phyloP scores from a whole-genome alignment of 2,797 vertebrate genomes.

The Myotis myotis region DNA sequence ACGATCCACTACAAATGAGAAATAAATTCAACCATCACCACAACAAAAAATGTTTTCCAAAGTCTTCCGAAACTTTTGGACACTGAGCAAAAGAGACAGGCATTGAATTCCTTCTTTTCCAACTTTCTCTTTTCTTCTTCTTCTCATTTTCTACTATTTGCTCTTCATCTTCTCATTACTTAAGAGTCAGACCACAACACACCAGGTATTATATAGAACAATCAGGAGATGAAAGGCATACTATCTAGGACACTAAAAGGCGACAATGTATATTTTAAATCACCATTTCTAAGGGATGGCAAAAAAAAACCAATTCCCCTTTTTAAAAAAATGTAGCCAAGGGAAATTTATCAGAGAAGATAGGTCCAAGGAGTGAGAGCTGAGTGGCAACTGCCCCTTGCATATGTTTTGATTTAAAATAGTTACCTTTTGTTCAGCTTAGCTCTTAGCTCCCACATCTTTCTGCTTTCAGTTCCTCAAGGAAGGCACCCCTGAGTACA shows the following conservation, averaged over 20 bases:
- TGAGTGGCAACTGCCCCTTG: neutral
- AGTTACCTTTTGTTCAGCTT: slow-evolving; percentile 45
- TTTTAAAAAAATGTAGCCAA: neutral
- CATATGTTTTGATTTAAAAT: slow-evolving; percentile 71
- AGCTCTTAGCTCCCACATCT: slow-evolving; percentile 3
- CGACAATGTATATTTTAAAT: neutral
- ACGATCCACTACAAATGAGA: neutral
- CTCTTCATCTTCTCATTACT: neutral
- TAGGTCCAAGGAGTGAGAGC: neutral
- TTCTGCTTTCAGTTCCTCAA: slow-evolving; percentile 39
- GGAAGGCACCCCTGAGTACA: neutral
- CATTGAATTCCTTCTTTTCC: neutral
- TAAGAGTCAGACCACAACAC: neutral
- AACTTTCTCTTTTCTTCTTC: neutral
- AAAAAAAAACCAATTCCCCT: neutral
- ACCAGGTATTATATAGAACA: neutral
- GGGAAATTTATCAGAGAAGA: slow-evolving; percentile 4
- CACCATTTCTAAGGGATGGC: neutral
- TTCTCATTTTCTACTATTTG: neutral
- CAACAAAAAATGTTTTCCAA: neutral
- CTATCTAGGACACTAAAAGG: neutral
- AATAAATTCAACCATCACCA: neutral
- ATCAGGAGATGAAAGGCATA: neutral
- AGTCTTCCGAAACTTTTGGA: neutral
- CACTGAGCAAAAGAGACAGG: neutral